Evolutionary conservation across 2,113 vertebrate species (phyloP).

Genomic region (zebrafish (Danio rerio)): GRCz12tu NC_133196.1:34957501-34958000

Average conservation of each 20-base stretch:
- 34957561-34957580: conserved; percentile 38
- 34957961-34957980: too few relatives aligned
- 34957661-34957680: background rate
- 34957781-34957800: too few relatives aligned
- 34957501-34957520: conserved; percentile 47
- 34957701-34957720: background rate
- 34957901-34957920: too few relatives aligned
- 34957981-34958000: too few relatives aligned
- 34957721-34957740: background rate
- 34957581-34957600: background rate
- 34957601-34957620: background rate
- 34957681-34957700: background rate
- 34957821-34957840: too few relatives aligned
- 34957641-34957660: background rate
- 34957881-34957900: too few relatives aligned
- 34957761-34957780: background rate
- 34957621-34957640: background rate
- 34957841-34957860: too few relatives aligned
- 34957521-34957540: conserved; percentile 33
- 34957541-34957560: conserved; percentile 43
- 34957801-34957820: too few relatives aligned
- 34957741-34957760: background rate
- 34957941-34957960: too few relatives aligned
- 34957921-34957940: too few relatives aligned
- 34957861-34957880: too few relatives aligned